phyloP scores from a whole-genome alignment of 2,888 invertebrate genomes.

The Pyrrhia umbra region DNA sequence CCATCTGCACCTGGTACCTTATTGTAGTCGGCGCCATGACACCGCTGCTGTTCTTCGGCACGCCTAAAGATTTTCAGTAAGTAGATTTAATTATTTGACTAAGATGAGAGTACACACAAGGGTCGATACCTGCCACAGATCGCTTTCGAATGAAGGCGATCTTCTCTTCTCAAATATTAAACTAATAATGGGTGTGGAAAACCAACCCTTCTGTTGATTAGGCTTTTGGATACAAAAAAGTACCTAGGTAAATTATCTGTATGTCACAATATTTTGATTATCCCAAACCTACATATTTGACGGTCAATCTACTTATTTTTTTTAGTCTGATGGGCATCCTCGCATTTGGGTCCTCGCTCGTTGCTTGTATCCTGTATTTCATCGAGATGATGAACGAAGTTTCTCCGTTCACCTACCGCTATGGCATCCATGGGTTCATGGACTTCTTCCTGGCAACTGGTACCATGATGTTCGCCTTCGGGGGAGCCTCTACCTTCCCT shows the following conservation, averaged over 20 bases:
- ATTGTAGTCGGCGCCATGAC: constrained; percentile 90
- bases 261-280: too few species aligned
- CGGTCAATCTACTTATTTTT: constrained; percentile 11
- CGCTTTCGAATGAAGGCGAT: too few species aligned
- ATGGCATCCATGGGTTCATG: constrained; percentile 88
- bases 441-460: constrained; percentile 93
- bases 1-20: constrained; percentile 91
- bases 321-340: constrained; percentile 91
- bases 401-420: constrained; percentile 83
- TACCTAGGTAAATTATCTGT: too few species aligned
- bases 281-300: too few species aligned
- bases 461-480: constrained; percentile 93
- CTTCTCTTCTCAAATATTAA: too few species aligned
- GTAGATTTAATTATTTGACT: constrained; percentile 54
- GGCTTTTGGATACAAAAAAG: too few species aligned
- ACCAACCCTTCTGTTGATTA: too few species aligned
- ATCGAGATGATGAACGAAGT: constrained; percentile 91
- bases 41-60: constrained; percentile 92
- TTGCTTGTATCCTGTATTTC: constrained; percentile 91
- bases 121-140: too few species aligned
- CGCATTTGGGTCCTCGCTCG: constrained; percentile 91
- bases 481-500: constrained; percentile 94
- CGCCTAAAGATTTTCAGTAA: constrained; percentile 94
- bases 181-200: too few species aligned
- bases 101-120: too few species aligned